Evolutionary conservation across 2,113 vertebrate species (phyloP).

Genomic region (Percopsis transmontana): DNA sequence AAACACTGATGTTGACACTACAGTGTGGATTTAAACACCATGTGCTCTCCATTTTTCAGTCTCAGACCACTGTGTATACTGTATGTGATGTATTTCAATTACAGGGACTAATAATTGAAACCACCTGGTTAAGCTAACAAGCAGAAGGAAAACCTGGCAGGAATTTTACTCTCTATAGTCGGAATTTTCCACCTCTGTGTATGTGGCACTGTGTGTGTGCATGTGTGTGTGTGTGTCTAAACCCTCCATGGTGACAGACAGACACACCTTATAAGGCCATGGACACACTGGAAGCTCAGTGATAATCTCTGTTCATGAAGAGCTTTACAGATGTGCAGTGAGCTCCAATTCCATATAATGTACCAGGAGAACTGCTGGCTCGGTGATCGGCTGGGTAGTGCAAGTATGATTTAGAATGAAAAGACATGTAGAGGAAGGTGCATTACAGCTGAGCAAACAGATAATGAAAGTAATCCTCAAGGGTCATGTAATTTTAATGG

Average conservation of each 20-base stretch:
- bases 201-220: conserved; percentile 12
- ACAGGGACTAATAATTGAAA: too few relatives aligned
- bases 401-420: conserved; percentile 28
- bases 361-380: not conserved
- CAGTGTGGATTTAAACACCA: conserved; percentile 47
- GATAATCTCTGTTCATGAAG: conserved; percentile 25
- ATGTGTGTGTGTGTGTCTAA: conserved; percentile 13
- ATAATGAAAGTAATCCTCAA: conserved; percentile 42
- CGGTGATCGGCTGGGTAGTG: not conserved
- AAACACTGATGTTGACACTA: conserved; percentile 52
- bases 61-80: conserved; percentile 39
- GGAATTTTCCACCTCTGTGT: too few relatives aligned
- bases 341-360: not conserved
- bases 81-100: too few relatives aligned
- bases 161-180: too few relatives aligned
- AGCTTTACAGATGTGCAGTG: conserved; percentile 21
- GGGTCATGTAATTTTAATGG: not conserved
- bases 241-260: conserved; percentile 51
- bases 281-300: not conserved
- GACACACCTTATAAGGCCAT: conserved; percentile 68
- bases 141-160: too few relatives aligned
- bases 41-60: conserved; percentile 43
- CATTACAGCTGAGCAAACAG: conserved; percentile 60
- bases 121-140: too few relatives aligned
- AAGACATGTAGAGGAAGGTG: conserved; percentile 42